phyloP scores from a whole-genome alignment of 2,113 vertebrate species.

The Caloenas nicobarica region DNA sequence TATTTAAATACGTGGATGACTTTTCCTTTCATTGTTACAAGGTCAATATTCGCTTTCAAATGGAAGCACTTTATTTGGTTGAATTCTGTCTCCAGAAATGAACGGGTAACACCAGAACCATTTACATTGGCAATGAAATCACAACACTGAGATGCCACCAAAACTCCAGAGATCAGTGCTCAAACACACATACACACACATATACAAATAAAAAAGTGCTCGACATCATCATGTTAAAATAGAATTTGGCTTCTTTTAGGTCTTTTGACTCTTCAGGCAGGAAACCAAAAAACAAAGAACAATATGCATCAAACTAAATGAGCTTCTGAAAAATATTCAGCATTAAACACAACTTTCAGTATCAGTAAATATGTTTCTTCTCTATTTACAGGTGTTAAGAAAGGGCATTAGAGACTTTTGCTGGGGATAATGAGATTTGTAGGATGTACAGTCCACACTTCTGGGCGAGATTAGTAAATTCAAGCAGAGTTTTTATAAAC shows the following conservation, averaged over 20 bases:
- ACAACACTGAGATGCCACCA: conserved; percentile 55
- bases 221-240: conserved; percentile 61
- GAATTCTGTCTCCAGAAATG: conserved; percentile 74
- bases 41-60: conserved; percentile 59
- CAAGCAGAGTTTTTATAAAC: conserved; percentile 61
- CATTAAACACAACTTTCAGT: conserved; percentile 29
- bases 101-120: conserved; percentile 58
- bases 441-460: neutral
- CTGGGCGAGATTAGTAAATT: neutral
- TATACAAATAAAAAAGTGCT: conserved; percentile 69
- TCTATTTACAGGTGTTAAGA: conserved; percentile 64
- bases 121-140: conserved; percentile 44
- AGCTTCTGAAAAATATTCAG: conserved; percentile 61
- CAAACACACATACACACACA: conserved; percentile 59
- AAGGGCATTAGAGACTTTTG: conserved; percentile 50
- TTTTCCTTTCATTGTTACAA: conserved; percentile 57
- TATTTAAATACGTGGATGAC: conserved; percentile 64
- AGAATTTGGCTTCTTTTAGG: conserved; percentile 60
- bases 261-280: conserved; percentile 57
- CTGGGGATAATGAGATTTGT: neutral
- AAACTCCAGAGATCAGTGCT: conserved; percentile 52
- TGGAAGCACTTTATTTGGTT: conserved; percentile 76
- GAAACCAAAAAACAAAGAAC: conserved; percentile 8
- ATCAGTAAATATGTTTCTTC: conserved; percentile 58
- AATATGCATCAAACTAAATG: conserved; percentile 38